phyloP scores from a whole-genome alignment of 2,797 vertebrate genomes.

The Urocyon cinereoargenteus region DNA sequence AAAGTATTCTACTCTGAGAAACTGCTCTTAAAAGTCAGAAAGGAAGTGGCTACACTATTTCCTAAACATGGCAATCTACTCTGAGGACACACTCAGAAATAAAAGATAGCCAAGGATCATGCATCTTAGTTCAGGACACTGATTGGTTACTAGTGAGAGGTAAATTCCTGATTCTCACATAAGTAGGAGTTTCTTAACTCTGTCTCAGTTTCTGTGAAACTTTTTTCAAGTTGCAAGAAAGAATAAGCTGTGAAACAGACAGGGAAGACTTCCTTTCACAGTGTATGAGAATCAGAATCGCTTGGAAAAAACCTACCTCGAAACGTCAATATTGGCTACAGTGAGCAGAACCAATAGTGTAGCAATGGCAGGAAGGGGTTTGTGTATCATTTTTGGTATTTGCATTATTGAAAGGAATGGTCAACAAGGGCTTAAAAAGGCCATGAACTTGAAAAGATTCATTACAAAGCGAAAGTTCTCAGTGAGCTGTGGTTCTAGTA shows the following conservation, averaged over 20 bases:
- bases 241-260: not conserved
- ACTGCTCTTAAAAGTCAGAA: not conserved
- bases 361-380: not conserved
- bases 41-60: not conserved
- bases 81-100: not conserved
- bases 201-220: not conserved
- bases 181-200: not conserved
- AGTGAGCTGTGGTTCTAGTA: not conserved
- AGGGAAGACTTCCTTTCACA: not conserved
- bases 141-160: not conserved
- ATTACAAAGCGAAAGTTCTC: not conserved
- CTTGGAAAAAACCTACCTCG: not conserved
- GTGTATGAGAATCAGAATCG: not conserved
- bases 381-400: not conserved
- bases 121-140: not conserved
- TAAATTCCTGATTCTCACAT: not conserved
- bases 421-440: not conserved
- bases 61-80: not conserved
- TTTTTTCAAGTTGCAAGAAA: constrained; percentile 14
- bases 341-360: not conserved
- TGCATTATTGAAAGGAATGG: not conserved
- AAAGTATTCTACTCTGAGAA: not conserved
- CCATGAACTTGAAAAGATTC: not conserved
- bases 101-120: not conserved
- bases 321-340: not conserved